Percentiles rank a stretch among this genome's conserved stretches.
Conservation (phyloP, 2,113 vertebrate species). For the Sprattus sprattus region DNA sequence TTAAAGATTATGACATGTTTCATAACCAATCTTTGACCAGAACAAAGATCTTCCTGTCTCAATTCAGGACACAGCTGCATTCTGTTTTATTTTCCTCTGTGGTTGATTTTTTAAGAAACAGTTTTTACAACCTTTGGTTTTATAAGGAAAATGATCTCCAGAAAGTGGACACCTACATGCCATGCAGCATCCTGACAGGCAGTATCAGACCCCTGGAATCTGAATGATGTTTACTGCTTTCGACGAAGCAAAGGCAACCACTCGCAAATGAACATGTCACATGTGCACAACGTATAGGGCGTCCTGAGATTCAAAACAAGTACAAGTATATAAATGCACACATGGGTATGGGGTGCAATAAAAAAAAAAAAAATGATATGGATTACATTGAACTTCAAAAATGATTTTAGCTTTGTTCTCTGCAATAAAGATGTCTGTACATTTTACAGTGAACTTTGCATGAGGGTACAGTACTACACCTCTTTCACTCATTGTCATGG, state of each 20-base stretch:
- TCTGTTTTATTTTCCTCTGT: slow-evolving; percentile 46
- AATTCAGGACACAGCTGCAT: slow-evolving; percentile 37
- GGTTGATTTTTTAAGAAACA: slow-evolving; percentile 45
- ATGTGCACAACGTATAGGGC: slow-evolving; percentile 17
- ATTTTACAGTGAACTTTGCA: slow-evolving; percentile 88
- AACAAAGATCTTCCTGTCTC: slow-evolving; percentile 21
- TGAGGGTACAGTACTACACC: slow-evolving; percentile 78
- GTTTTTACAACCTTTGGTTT: slow-evolving; percentile 51
- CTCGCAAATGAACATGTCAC: slow-evolving; percentile 43
- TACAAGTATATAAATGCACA: slow-evolving; percentile 55
- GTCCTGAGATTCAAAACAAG: not conserved
- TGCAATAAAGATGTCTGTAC: slow-evolving; percentile 90
- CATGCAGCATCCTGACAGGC: not conserved
- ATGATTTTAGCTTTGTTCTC: slow-evolving; percentile 66
- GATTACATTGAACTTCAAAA: slow-evolving; percentile 70
- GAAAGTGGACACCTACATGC: not conserved
- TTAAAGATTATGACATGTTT: slow-evolving; percentile 19
- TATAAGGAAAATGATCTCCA: slow-evolving; percentile 41
- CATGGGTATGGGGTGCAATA: slow-evolving; percentile 51
- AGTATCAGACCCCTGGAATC: slow-evolving; percentile 47
- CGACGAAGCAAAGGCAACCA: slow-evolving; percentile 25
- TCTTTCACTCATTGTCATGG: slow-evolving; percentile 72
- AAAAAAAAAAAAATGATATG: slow-evolving; percentile 33
- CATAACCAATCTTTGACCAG: slow-evolving; percentile 10
- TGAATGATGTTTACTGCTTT: slow-evolving; percentile 52